These are phyloP conservation scores for Ephydatia muelleri DNA, from an alignment of 37 sponge, comb jelly and placozoan genomes.

Conservation along the genomic window DNA sequence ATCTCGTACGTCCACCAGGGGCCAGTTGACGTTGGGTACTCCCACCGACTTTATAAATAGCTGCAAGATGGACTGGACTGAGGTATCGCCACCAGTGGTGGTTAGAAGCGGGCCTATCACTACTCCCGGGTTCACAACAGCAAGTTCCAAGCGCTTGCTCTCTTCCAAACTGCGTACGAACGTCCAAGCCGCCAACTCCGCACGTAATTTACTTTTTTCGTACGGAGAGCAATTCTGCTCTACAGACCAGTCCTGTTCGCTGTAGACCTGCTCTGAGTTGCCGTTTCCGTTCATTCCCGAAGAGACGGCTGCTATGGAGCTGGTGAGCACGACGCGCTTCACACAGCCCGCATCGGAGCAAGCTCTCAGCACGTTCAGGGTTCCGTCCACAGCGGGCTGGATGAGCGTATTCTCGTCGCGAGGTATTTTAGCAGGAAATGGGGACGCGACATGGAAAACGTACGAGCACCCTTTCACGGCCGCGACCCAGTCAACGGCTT, in stretches of 20 bases:
- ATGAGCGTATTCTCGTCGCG: constrained; percentile 49
- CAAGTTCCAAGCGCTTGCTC: constrained; percentile 82
- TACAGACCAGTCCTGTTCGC: constrained; percentile 83
- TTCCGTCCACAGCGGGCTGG: constrained; percentile 80
- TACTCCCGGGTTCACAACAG: constrained; percentile 68
- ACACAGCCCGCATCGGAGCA: constrained; percentile 79
- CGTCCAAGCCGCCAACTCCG: constrained; percentile 91
- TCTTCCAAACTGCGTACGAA: constrained; percentile 53
- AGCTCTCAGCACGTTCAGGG: constrained; percentile 78
- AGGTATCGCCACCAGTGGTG: constrained; percentile 22
- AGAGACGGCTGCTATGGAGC: constrained; percentile 84
- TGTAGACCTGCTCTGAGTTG: constrained; percentile 51
- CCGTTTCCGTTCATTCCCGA: constrained; percentile 48
- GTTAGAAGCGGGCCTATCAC: constrained; percentile 82
- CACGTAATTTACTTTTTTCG: constrained; percentile 81
- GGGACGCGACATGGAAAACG: constrained; percentile 91
- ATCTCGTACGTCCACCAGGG: constrained; percentile 86
- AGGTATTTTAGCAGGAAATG: constrained; percentile 44
- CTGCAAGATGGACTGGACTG: constrained; percentile 6
- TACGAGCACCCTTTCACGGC: constrained; percentile 85
- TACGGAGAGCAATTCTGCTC: constrained; percentile 48
- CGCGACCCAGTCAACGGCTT: constrained; percentile 69
- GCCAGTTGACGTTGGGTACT: constrained; percentile 54
- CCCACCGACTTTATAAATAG: constrained; percentile 55
- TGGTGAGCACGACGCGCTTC: constrained; percentile 87